Percentiles rank a stretch among this genome's conserved stretches.
These are phyloP conservation scores for Thripadectes ignobilis DNA, from an alignment of 2,797 vertebrate genomes.

Conservation along the genomic window DNA sequence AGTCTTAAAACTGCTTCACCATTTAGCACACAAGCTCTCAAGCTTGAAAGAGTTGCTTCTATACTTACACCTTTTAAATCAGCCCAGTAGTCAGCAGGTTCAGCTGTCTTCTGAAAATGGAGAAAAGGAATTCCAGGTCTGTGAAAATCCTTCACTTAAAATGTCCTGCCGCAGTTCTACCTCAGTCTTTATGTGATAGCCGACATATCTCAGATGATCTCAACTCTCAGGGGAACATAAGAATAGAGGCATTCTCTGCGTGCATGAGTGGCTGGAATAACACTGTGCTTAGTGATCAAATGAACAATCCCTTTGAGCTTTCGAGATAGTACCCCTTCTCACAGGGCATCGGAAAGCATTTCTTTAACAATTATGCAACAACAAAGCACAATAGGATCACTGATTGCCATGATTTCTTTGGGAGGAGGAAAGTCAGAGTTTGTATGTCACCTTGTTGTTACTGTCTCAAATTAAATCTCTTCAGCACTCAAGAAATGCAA, in stretches of 20 bases:
- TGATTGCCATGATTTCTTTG: conserved; percentile 15
- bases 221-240: conserved; percentile 56
- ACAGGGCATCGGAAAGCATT: conserved; percentile 62
- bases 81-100: fast-evolving
- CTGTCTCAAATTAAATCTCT: background rate
- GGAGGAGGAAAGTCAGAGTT: conserved; percentile 15
- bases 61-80: background rate
- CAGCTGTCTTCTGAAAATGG: fast-evolving
- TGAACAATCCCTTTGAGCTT: conserved; percentile 71
- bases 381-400: conserved; percentile 65
- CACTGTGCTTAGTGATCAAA: conserved; percentile 68
- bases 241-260: conserved; percentile 66
- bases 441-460: conserved; percentile 42
- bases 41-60: background rate
- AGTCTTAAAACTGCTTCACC: background rate
- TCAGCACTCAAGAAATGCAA: background rate
- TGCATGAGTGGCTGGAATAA: conserved; percentile 64
- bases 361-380: conserved; percentile 69
- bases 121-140: background rate
- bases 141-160: background rate
- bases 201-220: conserved; percentile 54
- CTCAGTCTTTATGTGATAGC: background rate
- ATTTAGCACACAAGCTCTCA: background rate
- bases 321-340: conserved; percentile 71
- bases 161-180: background rate